These are phyloP conservation scores for Euthynnus affinis DNA, from an alignment of 2,797 vertebrate species.

Conservation along the genomic window DNA sequence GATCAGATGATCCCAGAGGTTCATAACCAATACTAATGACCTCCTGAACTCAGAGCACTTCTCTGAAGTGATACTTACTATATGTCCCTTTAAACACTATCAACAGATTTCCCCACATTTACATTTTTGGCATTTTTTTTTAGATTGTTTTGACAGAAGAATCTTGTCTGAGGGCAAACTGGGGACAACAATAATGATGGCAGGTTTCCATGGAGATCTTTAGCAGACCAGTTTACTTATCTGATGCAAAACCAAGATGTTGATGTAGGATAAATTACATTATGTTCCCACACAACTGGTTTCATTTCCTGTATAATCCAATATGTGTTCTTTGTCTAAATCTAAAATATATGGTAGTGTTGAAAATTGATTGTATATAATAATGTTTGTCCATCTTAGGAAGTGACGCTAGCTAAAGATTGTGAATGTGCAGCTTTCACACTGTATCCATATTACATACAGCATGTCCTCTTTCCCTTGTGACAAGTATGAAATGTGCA, in stretches of 20 bases:
- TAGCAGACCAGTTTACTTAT: neutral
- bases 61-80: conserved; percentile 40
- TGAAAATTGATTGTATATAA: conserved; percentile 7
- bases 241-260: neutral
- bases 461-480: conserved; percentile 41
- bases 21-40: neutral
- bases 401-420: conserved; percentile 12
- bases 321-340: neutral
- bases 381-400: neutral
- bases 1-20: conserved; percentile 32
- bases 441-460: conserved; percentile 18
- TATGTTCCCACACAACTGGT: neutral
- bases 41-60: conserved; percentile 36
- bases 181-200: neutral
- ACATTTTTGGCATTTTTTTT: conserved; percentile 27
- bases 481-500: conserved; percentile 35
- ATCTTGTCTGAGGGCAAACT: neutral
- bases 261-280: neutral
- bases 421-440: conserved; percentile 15
- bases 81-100: conserved; percentile 27
- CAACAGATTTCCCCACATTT: conserved; percentile 7
- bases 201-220: conserved; percentile 7
- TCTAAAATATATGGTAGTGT: conserved; percentile 14
- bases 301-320: neutral
- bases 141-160: neutral